Evolutionary conservation across 1,140 invertebrate species (phyloP), one percentile per base, ranked within the genome.

Genomic region (Polyergus mexicanus): DNA sequence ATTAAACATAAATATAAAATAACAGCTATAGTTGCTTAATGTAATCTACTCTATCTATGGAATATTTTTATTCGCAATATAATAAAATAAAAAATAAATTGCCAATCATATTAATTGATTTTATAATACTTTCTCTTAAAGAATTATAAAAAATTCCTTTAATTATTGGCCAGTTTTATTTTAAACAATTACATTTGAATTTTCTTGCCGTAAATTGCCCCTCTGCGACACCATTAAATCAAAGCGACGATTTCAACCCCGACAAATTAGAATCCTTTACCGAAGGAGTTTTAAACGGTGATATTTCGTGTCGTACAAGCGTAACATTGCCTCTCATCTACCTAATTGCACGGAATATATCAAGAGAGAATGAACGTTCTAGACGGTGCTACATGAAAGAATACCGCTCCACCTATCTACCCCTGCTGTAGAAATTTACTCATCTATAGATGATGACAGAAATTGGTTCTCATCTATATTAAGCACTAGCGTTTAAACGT

Each of bases 331-430:
- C 88, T 90, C 88, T 90, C 81, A 22, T 85, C 87, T 65, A 83
- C 72, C 86, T 90, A 92, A 94, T 94, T 94, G 92, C 87, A 92
- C 78, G 92, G 92, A 87, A 92, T 89, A 91, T 88, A 90, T 89
- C 88, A 58, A 88, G 84, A 91, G 85, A 89, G 81, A 91, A 81
- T 91, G 86, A 89, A 68, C 2, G 32, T 77, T 77, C 16, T 38
- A 77, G 72, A 86, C 75, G 75, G 74, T 51, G 81, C 60, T 10
- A 38, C 87, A 81, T 86, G 80, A 88, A 89, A 86, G 88, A 86
- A 4, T 22, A 19, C 69, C 44, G 19, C 3, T 72, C 78, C 32
- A 25, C 35, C 32, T 68, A 35, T 38, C n/a, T 58, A 51, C 11
- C 13, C 47, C 32, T 69, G 22, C 51, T 28, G 41, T 80, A 80